Percentiles rank a stretch among this genome's conserved stretches.
Conservation (phyloP, 2,888 invertebrate genomes). For the Cephus nigrinus region DNA sequence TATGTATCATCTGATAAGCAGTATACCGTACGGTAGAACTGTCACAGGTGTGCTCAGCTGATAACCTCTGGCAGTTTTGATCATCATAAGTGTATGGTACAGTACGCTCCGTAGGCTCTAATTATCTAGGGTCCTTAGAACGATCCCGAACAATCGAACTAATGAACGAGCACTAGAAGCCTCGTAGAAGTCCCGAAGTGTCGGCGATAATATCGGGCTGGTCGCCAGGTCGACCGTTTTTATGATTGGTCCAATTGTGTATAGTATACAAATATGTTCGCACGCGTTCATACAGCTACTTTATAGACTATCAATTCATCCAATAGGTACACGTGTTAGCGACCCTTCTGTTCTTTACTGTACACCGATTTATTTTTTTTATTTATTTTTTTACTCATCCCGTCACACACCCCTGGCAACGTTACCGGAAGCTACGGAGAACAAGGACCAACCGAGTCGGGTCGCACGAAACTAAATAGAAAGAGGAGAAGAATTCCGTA, state of each 20-base stretch:
- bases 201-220: neutral
- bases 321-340: neutral
- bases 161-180: constrained; percentile 23
- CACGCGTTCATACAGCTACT: neutral
- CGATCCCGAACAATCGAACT: constrained; percentile 17
- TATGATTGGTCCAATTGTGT: neutral
- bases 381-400: neutral
- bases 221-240: neutral
- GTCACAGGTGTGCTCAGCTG: neutral
- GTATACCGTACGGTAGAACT: neutral
- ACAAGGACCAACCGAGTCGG: neutral
- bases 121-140: neutral
- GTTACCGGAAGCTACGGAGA: neutral
- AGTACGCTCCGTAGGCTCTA: neutral
- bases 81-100: constrained; percentile 13
- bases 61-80: constrained; percentile 1
- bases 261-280: neutral
- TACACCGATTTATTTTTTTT: neutral
- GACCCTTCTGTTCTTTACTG: neutral
- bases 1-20: neutral
- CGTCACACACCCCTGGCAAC: neutral
- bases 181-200: neutral
- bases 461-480: neutral
- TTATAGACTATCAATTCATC: neutral
- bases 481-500: neutral